Base-by-base conservation (phyloP, 2,797 vertebrate genomes). In the Sebastes melanostomus region DNA sequence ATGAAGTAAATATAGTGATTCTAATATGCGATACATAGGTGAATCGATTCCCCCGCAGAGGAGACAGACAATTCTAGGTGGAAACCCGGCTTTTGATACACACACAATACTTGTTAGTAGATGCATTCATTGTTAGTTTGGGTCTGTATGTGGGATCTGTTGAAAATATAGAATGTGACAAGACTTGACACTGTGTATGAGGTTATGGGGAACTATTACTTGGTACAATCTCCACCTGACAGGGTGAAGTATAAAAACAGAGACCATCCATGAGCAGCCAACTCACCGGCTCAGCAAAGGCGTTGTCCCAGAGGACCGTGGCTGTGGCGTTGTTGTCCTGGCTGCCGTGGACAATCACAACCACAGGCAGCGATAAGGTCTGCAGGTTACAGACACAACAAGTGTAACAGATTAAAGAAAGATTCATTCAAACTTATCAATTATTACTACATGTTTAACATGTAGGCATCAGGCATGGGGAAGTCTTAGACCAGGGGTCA, bases 301-400 rank as follows among this genome's bases (percentile, higher is more conserved):
- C 98, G 0, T 99, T 99, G 93, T 99, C 98, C 98, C 98, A 99
- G 38, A 99, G 93, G 61, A 99, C 98, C 0, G 98, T 99, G 62
- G 98, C 98, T 0, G 98, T 99, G 4, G 98, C 98, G 0, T 99
- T 99, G 92, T 99, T 98, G 95, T 99, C 98, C 92, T 99, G 98
- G 94, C 98, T 98, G 36, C 98, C 98, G 0, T 99, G 98, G 42
- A 99, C 98, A 0, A 99, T 99, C 80, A 98, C 98, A 25, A 98
- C 98, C 75, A 99, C 98, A 0, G 98, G 98, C 84, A 99, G 94
- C 3, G 98, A 98, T 90, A 99, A 93, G 0, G 98, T 99, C 98
- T 98, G 69, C 58, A 78, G 3, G 70, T 34, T 10, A 82, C 29
- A 86, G 8, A 72, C 4, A 46, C 62, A 78, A 70, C 6, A 16